Evolutionary conservation across 2,888 invertebrate species (phyloP).

Genomic region (Tuberolachnus salignus): DNA sequence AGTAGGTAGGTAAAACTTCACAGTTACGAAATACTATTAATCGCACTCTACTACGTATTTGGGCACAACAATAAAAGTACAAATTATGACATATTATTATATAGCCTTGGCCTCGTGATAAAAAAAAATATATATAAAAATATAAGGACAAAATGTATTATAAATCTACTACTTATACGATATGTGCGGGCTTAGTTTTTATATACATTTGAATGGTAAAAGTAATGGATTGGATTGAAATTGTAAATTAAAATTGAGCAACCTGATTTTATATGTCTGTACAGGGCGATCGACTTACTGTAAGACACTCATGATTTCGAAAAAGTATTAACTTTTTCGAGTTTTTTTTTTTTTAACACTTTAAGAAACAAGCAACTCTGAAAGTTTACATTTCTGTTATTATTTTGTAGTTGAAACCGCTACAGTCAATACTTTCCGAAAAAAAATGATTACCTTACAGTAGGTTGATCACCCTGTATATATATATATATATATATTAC

Average conservation of each 20-base stretch:
- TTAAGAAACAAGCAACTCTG: no score
- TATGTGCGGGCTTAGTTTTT: neutral
- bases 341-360: no score
- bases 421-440: no score
- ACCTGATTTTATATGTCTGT: neutral
- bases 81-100: conserved; percentile 3
- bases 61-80: conserved; percentile 6
- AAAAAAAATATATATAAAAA: neutral
- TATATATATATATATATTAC: no score
- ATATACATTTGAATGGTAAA: neutral
- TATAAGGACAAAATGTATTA: neutral
- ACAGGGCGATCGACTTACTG: no score
- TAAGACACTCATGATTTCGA: no score
- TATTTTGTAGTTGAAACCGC: no score
- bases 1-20: neutral
- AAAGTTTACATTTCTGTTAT: no score
- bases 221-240: neutral
- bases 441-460: no score
- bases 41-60: conserved; percentile 11
- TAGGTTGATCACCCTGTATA: no score
- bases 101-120: conserved; percentile 1
- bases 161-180: neutral
- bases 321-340: no score
- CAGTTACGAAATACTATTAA: conserved; percentile 13
- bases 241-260: conserved; percentile 8